Evolutionary conservation across 1,140 invertebrate genomes (phyloP), one percentile per base, ranked within the genome.

Genomic region (Drosophila novamexicana): DNA sequence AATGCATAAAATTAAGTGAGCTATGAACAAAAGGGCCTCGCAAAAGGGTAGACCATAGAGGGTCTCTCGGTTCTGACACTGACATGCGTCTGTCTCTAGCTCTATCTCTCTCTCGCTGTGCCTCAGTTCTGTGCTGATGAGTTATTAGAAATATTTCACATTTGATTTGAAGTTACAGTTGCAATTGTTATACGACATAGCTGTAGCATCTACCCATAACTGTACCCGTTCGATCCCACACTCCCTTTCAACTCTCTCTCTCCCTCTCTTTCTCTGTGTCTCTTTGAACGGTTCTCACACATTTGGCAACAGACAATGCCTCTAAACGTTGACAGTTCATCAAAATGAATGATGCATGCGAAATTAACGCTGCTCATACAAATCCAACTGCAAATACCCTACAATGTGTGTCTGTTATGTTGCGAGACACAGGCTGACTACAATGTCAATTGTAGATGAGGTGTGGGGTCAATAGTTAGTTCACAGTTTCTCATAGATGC

Each of bases 331-430:
- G 84, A 89, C 84, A 89, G 85, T 89, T 90, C 85, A 85, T 89
- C 84, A 89, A 84, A 79, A 64, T 85, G 84, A 85, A 89, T 90
- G 84, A 89, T 81, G 81, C 84, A 90, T 89, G 75, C 84, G 85
- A 90, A 89, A 89, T 89, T 65, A 69, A 72, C 64, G 45, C 67
- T 67, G 39, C 57, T 61, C 69, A 64, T 70, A 57, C 58, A 49
- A 69, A 49, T 10, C 29, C 45, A 45, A 44, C 52, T 10, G 42
- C 16, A 18, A 58, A 64, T 70, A 49, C 71, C 58, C 71, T 78
- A 65, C 71, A 62, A 32, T 61, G 2, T 32, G 29, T 7, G 45
- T 34, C 40, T 32, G 6, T 37, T 69, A 14, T 32, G 12, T 16
- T 50, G 6, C 7, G 16, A 3, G 7, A 6, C 8, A 40, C 36